These are phyloP conservation scores for Athalia circularis DNA, from an alignment of 2,888 invertebrate species.

Conservation along the genomic window DNA sequence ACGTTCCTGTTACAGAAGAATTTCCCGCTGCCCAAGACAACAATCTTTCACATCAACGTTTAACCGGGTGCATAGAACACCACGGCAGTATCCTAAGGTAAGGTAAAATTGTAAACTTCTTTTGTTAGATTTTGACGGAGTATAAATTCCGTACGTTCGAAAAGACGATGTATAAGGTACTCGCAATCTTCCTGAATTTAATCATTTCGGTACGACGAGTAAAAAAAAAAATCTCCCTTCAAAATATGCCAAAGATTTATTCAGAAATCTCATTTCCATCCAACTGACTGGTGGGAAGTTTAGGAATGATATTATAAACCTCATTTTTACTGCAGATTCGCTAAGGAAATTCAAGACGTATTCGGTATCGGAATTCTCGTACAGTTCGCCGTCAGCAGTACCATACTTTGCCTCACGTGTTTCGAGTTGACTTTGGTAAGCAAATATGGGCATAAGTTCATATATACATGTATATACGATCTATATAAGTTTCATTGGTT, in stretches of 20 bases:
- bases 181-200: not conserved
- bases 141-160: constrained; percentile 31
- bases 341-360: constrained; percentile 64
- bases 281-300: not conserved
- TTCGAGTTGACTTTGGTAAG: constrained; percentile 69
- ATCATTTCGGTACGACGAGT: not conserved
- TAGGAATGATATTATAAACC: not conserved
- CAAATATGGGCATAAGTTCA: constrained; percentile 10
- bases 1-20: not conserved
- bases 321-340: constrained; percentile 55
- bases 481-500: not conserved
- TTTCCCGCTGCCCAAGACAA: constrained; percentile 15
- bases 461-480: too few species aligned
- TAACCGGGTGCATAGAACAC: constrained; percentile 59
- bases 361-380: constrained; percentile 64
- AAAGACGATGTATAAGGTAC: not conserved
- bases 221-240: not conserved
- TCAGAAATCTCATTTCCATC: too few species aligned
- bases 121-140: constrained; percentile 24
- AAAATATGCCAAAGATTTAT: too few species aligned
- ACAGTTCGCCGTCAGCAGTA: constrained; percentile 66
- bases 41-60: constrained; percentile 42
- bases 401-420: constrained; percentile 71
- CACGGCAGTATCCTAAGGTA: constrained; percentile 64
- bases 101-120: constrained; percentile 56